Conservation (phyloP, 1,140 invertebrate species). For the Dryas iulia region DNA sequence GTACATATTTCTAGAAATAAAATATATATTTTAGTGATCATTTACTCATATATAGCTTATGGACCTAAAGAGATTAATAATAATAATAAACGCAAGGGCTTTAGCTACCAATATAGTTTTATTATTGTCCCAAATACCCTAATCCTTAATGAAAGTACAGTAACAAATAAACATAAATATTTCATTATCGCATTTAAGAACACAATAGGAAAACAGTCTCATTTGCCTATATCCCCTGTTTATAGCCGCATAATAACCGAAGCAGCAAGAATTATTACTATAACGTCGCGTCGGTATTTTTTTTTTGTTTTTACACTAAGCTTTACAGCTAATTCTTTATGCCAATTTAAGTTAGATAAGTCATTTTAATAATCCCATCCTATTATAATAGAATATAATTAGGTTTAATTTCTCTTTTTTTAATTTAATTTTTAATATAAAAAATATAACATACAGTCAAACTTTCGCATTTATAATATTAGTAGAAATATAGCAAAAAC, state of each 20-base stretch:
- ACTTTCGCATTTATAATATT: background rate
- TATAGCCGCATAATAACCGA: slow-evolving; percentile 63
- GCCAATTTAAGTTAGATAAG: background rate
- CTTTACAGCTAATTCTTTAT: background rate
- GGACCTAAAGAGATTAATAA: background rate
- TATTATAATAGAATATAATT: background rate
- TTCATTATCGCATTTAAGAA: slow-evolving; percentile 51
- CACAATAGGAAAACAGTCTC: slow-evolving; percentile 67
- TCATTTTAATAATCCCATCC: background rate
- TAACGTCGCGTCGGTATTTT: slow-evolving; percentile 48
- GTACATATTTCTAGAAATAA: too few relatives aligned
- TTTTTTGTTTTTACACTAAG: background rate
- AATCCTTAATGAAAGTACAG: slow-evolving; percentile 21
- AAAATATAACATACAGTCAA: background rate
- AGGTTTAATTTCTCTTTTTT: slow-evolving; percentile 57
- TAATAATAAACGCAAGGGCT: background rate
- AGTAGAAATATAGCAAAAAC: slow-evolving; percentile 69
- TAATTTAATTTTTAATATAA: slow-evolving; percentile 49
- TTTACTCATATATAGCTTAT: background rate
- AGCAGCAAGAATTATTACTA: slow-evolving; percentile 55
- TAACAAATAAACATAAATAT: slow-evolving; percentile 62
- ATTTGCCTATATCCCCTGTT: slow-evolving; percentile 60
- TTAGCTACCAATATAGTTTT: slow-evolving; percentile 1
- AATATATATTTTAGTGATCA: background rate
- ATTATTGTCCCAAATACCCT: slow-evolving; percentile 8